Evolutionary conservation across 2,888 invertebrate genomes (phyloP).

Genomic region (Pilophorus perplexus): DNA sequence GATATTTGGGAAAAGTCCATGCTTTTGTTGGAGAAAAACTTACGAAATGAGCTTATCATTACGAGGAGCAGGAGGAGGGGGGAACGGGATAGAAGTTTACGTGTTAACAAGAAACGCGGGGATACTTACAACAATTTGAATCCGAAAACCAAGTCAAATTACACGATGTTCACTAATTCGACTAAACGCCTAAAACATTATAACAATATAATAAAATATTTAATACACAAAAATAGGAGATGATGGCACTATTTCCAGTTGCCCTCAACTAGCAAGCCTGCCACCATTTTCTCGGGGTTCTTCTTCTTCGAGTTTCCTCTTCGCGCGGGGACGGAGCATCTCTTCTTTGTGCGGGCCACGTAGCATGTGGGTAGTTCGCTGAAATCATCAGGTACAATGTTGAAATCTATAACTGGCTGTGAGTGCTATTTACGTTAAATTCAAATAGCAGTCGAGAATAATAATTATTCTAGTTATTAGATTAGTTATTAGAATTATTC

Average conservation of each 20-base stretch:
- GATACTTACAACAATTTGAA: slow-evolving; percentile 14
- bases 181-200: slow-evolving; percentile 15
- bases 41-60: slow-evolving; percentile 34
- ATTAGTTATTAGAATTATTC: no score
- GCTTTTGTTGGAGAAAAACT: slow-evolving; percentile 20
- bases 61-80: slow-evolving; percentile 2
- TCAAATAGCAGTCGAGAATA: no score
- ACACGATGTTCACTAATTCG: background rate
- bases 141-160: background rate
- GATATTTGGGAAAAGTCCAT: background rate
- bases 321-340: no score
- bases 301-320: slow-evolving; percentile 18
- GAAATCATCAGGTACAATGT: no score
- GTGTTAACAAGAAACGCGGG: background rate
- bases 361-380: no score
- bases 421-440: no score
- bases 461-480: no score
- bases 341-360: no score
- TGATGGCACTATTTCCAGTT: slow-evolving; percentile 37
- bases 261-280: slow-evolving; percentile 36
- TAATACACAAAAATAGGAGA: slow-evolving; percentile 39
- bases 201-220: slow-evolving; percentile 32
- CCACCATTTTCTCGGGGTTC: slow-evolving; percentile 1
- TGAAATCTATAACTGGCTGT: no score
- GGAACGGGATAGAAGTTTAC: background rate